Evolutionary conservation across 2,113 vertebrate species (phyloP).

Genomic region (Leuciscus idus): DNA sequence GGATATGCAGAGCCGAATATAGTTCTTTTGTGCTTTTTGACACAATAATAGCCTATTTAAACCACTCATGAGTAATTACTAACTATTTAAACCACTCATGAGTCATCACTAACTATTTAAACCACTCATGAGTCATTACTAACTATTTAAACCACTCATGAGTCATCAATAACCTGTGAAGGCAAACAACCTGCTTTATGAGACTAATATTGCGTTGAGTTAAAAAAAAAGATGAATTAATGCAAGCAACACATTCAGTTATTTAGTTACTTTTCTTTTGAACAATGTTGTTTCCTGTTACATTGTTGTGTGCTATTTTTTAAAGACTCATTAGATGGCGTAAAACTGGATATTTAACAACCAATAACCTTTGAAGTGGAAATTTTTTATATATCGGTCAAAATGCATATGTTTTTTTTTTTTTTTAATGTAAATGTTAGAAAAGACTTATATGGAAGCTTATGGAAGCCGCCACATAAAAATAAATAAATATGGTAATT

Average conservation of each 20-base stretch:
- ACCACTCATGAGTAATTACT: too few species aligned
- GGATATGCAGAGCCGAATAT: background rate
- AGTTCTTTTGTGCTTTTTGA: background rate
- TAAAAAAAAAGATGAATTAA: background rate
- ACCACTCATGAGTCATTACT: too few species aligned
- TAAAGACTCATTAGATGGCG: background rate
- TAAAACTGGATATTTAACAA: background rate
- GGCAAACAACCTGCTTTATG: background rate
- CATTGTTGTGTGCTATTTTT: background rate
- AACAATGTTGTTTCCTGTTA: background rate
- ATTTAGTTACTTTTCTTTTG: background rate
- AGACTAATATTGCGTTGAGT: background rate
- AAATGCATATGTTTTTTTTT: background rate
- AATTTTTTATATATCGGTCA: background rate
- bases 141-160: background rate
- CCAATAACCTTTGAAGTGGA: background rate
- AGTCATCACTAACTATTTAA: too few species aligned
- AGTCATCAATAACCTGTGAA: background rate
- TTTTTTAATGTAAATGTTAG: background rate
- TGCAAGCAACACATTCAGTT: background rate
- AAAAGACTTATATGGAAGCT: background rate
- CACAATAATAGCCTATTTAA: background rate
- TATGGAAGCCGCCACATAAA: too few species aligned
- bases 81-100: too few species aligned
- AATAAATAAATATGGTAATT: too few species aligned